Evolutionary conservation across 2,888 invertebrate genomes (phyloP), one percentile per base, ranked within the genome.

Genomic region (Tiliacea citrago): DNA sequence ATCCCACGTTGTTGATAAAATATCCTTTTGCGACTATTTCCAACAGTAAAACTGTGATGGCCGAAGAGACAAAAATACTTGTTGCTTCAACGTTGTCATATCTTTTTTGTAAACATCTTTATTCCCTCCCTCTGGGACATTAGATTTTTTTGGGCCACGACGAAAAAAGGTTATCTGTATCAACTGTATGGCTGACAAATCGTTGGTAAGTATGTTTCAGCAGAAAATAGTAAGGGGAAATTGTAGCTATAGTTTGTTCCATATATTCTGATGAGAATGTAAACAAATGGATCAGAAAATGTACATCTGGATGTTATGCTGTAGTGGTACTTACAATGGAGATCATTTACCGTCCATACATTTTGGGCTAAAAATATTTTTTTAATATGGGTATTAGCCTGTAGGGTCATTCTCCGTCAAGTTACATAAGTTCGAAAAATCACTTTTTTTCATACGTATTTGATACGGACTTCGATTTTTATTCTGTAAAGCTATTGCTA

Each of bases 51-150:
- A 47, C 24, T 51, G 49, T 77, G 73, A 75, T 62, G 61, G 24
- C 58, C 63, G 58, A 74, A 82, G 75, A 83, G 74, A 86, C 67
- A 68, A 83, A 78, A 66, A 61, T 62, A 90, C 90, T 86, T 90
- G 90, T 90, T 90, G 90, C 88, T 82, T 68, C 68, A 66, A 81
- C 79, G 74, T 82, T 82, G 88, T 86, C 88, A 88, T 89, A 88
- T 85, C 70, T 88, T 85, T 83, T 81, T 84, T 70, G 71, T 66
- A 81, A 82, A 81, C 81, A 84, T 84, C 79, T 88, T 85, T 85
- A 80, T 83, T 83, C 57, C 62, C 51, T 74, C 65, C 83, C 75
- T 78, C 58, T n/a, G 81, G 80, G 80, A 70, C 62, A 62, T 73
- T 67, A 71, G 35, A 72, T 79, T 82, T 82, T 81, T 79, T 79